A percentile compares a stretch with the other conserved stretches of the same genome.
Conservation (phyloP, 2,797 vertebrate species). For the Brachymystax lenok region DNA sequence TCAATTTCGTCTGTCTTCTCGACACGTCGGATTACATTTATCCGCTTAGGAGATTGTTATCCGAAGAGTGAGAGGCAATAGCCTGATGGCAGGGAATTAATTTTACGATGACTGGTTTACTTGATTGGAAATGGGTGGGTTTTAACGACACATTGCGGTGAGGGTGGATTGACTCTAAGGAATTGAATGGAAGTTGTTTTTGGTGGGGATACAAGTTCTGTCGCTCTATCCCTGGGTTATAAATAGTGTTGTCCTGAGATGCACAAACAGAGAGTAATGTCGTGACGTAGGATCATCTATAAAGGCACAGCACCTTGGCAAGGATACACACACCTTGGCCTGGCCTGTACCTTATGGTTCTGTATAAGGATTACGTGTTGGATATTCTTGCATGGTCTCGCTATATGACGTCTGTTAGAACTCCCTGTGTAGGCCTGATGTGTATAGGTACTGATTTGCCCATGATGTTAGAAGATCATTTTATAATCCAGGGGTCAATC, state of each 20-base stretch:
- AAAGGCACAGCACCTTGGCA: slow-evolving; percentile 55
- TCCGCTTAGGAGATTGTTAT: slow-evolving; percentile 78
- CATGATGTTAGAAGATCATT: too few relatives aligned
- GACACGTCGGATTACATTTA: slow-evolving; percentile 74
- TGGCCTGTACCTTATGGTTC: slow-evolving; percentile 31
- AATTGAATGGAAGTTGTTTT: too few relatives aligned
- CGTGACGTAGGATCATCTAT: slow-evolving; percentile 61
- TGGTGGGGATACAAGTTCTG: slow-evolving; percentile 7
- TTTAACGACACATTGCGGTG: neutral
- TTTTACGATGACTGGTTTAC: slow-evolving; percentile 76
- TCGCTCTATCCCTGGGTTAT: slow-evolving; percentile 28
- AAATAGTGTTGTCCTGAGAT: slow-evolving; percentile 49
- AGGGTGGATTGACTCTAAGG: slow-evolving; percentile 46
- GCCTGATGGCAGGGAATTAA: slow-evolving; percentile 74
- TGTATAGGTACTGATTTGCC: too few relatives aligned
- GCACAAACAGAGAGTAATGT: slow-evolving; percentile 31
- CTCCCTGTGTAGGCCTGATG: too few relatives aligned
- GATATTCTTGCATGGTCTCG: neutral
- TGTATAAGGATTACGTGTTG: slow-evolving; percentile 15
- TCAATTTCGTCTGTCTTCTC: slow-evolving; percentile 64
- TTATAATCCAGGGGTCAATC: neutral
- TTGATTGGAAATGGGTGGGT: slow-evolving; percentile 61
- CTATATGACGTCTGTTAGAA: too few relatives aligned
- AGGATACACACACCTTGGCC: neutral
- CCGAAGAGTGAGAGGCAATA: slow-evolving; percentile 57